Evolutionary conservation across 2,797 vertebrate species (phyloP).

Genomic region (Sciurus vulgaris): DNA sequence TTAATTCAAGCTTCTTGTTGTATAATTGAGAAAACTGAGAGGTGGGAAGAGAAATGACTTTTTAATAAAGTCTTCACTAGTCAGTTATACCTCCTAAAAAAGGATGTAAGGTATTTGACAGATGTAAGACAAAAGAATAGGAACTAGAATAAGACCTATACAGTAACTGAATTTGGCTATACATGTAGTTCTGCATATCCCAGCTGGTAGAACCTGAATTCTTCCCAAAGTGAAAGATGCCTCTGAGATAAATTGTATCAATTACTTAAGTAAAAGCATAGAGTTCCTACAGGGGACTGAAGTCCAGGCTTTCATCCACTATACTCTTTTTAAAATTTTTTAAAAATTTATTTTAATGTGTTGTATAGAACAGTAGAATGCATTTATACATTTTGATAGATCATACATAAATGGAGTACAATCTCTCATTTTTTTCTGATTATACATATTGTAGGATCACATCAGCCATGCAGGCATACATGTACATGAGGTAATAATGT

Average conservation of each 20-base stretch:
- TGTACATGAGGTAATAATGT: no score
- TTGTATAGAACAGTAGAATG: no score
- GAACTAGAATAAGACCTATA: neutral
- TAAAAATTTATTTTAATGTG: no score
- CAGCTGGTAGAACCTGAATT: neutral
- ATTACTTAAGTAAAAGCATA: neutral
- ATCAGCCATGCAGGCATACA: no score
- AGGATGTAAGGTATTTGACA: neutral
- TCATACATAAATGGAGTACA: no score
- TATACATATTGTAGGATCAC: no score
- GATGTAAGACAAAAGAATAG: neutral
- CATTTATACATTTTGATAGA: no score
- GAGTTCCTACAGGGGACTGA: neutral
- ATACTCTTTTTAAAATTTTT: neutral
- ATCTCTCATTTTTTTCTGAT: no score
- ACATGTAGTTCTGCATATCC: neutral
- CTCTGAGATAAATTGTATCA: neutral
- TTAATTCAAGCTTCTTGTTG: conserved; percentile 7
- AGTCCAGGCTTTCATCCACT: neutral
- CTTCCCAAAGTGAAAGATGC: neutral
- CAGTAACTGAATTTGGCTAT: neutral
- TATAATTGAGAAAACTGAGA: conserved; percentile 21
- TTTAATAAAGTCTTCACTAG: neutral
- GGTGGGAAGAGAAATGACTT: neutral
- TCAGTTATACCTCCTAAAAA: neutral